phyloP scores from a whole-genome alignment of 2,888 invertebrate species.

The Tigriopus californicus region DNA sequence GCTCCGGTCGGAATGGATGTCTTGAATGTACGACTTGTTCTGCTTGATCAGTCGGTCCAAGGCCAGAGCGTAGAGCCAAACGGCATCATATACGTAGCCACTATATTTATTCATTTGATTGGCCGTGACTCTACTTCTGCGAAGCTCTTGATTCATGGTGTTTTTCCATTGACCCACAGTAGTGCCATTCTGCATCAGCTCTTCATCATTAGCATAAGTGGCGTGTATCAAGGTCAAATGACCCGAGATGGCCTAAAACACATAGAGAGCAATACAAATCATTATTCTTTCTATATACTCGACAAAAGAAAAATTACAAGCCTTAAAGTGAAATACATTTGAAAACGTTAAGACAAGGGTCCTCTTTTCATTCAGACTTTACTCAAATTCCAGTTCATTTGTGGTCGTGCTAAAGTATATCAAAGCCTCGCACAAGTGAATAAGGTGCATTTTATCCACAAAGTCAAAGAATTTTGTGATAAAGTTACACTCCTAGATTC shows the following conservation, averaged over 20 bases:
- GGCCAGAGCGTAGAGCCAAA: conserved; percentile 57
- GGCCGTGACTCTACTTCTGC: not conserved
- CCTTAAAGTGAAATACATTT: too few relatives aligned
- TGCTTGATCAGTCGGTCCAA: conserved; percentile 40
- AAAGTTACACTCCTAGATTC: too few relatives aligned
- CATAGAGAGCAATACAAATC: not conserved
- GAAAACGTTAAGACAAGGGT: too few relatives aligned
- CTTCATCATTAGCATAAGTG: conserved; percentile 41
- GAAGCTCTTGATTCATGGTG: conserved; percentile 28
- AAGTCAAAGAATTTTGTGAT: too few relatives aligned
- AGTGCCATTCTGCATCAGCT: conserved; percentile 39
- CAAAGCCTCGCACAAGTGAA: too few relatives aligned
- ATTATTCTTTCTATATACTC: not conserved
- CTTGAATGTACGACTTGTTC: conserved; percentile 23
- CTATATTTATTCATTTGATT: conserved; percentile 39
- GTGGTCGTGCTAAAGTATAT: too few relatives aligned
- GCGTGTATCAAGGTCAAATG: conserved; percentile 49
- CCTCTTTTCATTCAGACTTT: too few relatives aligned
- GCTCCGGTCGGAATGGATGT: conserved; percentile 21
- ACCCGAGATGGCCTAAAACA: conserved; percentile 44
- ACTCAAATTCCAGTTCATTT: too few relatives aligned
- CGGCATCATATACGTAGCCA: conserved; percentile 59
- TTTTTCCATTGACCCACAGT: conserved; percentile 43
- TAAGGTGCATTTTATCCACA: too few relatives aligned
- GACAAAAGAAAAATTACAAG: not conserved